These are phyloP conservation scores for Cylloceria caligata DNA, from an alignment of 2,888 invertebrate genomes.

Conservation along the genomic window DNA sequence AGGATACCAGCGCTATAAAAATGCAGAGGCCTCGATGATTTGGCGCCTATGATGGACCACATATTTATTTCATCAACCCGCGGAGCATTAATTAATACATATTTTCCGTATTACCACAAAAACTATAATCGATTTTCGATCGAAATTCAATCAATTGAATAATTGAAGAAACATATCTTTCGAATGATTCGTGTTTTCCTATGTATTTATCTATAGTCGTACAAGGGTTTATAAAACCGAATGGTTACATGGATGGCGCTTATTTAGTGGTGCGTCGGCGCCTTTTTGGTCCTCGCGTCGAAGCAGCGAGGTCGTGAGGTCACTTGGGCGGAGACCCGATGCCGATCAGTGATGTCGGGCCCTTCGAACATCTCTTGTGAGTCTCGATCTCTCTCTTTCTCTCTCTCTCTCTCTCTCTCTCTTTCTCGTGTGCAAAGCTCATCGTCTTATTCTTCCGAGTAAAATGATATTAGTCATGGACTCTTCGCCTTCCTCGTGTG, in stretches of 20 bases:
- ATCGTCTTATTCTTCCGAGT: constrained; percentile 62
- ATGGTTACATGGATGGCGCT: constrained; percentile 67
- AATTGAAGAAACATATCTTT: constrained; percentile 25
- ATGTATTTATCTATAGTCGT: constrained; percentile 38
- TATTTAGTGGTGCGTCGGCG: constrained; percentile 78
- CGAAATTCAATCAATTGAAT: not conserved
- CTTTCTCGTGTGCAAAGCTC: constrained; percentile 24
- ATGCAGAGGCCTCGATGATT: constrained; percentile 67
- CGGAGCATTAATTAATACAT: constrained; percentile 22
- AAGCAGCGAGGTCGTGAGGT: constrained; percentile 72
- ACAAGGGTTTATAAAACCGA: constrained; percentile 46
- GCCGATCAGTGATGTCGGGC: constrained; percentile 64
- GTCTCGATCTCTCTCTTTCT: constrained; percentile 40
- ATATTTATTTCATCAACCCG: constrained; percentile 10
- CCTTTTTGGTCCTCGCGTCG: constrained; percentile 71
- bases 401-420: constrained; percentile 41
- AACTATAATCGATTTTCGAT: constrained; percentile 24
- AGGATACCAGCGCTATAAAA: constrained; percentile 62
- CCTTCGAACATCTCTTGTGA: constrained; percentile 61
- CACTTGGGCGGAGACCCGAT: constrained; percentile 75
- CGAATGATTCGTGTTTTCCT: constrained; percentile 16
- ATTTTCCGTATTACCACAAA: constrained; percentile 29
- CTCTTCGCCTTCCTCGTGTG: constrained; percentile 34
- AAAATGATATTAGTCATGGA: constrained; percentile 60
- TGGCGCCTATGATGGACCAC: constrained; percentile 73